Percentiles rank a stretch among this genome's conserved stretches.
phyloP scores from a whole-genome alignment of 2,113 vertebrate genomes.

The Lampris incognitus region DNA sequence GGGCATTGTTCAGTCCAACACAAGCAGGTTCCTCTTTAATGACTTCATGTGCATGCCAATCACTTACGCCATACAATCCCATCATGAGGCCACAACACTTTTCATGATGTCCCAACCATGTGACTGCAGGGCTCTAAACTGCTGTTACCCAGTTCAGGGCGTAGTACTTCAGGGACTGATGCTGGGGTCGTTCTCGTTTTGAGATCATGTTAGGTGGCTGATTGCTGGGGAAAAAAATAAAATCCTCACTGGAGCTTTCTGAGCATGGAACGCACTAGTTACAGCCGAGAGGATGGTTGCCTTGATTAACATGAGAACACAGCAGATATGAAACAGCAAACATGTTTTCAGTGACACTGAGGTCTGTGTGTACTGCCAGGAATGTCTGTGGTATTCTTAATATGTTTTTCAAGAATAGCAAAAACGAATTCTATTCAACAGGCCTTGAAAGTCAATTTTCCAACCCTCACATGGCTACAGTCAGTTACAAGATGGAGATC shows the following conservation, averaged over 20 bases:
- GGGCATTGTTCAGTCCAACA: conserved; percentile 75
- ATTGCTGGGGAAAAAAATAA: not conserved
- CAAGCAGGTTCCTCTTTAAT: conserved; percentile 80
- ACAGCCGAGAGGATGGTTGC: not conserved
- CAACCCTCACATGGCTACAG: not conserved
- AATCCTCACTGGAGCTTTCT: conserved; percentile 2
- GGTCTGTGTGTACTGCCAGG: not conserved
- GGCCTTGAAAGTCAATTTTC: not conserved
- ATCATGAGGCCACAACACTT: conserved; percentile 47
- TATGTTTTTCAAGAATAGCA: conserved; percentile 2
- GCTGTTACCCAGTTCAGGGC: conserved; percentile 7
- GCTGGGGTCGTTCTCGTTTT: conserved; percentile 15
- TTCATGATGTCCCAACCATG: conserved; percentile 44
- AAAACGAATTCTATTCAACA: not conserved
- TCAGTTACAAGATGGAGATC: not conserved
- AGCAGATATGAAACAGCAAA: not conserved
- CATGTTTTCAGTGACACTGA: not conserved
- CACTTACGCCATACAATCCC: conserved; percentile 66
- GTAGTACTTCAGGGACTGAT: conserved; percentile 18
- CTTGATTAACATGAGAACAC: not conserved
- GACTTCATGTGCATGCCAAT: conserved; percentile 76
- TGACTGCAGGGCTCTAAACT: conserved; percentile 19
- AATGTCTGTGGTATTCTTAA: not conserved
- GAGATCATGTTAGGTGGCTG: not conserved
- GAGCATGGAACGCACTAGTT: not conserved